A percentile compares a stretch with the other conserved stretches of the same genome.
Conservation (phyloP, 2,113 vertebrate genomes). For the Sebastes schlegelii region DNA sequence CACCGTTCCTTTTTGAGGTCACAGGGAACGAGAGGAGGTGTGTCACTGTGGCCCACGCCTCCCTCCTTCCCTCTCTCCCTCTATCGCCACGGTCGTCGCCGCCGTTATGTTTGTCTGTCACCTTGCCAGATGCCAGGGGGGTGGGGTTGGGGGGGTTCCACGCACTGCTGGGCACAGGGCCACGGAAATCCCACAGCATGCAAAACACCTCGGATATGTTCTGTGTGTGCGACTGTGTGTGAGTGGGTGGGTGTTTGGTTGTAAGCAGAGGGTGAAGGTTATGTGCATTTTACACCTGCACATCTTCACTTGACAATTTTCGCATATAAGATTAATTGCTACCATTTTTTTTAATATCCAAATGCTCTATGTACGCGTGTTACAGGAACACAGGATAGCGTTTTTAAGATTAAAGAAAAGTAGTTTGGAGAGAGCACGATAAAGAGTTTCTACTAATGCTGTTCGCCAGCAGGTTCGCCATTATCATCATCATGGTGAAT, state of each 20-base stretch:
- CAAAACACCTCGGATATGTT: slow-evolving; percentile 49
- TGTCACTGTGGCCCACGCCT: slow-evolving; percentile 26
- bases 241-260: slow-evolving; percentile 43
- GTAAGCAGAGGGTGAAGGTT: slow-evolving; percentile 35
- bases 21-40: slow-evolving; percentile 33
- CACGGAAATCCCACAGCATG: slow-evolving; percentile 58
- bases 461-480: neutral
- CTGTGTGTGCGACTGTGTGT: slow-evolving; percentile 22
- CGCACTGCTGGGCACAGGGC: slow-evolving; percentile 36
- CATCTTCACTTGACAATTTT: neutral
- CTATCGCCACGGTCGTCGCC: neutral
- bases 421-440: neutral
- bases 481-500: neutral
- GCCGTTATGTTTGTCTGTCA: slow-evolving; percentile 59
- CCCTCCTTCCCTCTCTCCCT: neutral
- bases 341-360: neutral
- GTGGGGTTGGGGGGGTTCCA: slow-evolving; percentile 36
- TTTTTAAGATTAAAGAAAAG: neutral
- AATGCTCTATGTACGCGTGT: neutral
- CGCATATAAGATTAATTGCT: neutral
- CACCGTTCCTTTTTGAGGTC: slow-evolving; percentile 45
- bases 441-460: neutral
- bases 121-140: slow-evolving; percentile 56
- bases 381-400: neutral
- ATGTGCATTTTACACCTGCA: slow-evolving; percentile 11